phyloP scores from a whole-genome alignment of 2,797 vertebrate species.

The Sebastes minor region DNA sequence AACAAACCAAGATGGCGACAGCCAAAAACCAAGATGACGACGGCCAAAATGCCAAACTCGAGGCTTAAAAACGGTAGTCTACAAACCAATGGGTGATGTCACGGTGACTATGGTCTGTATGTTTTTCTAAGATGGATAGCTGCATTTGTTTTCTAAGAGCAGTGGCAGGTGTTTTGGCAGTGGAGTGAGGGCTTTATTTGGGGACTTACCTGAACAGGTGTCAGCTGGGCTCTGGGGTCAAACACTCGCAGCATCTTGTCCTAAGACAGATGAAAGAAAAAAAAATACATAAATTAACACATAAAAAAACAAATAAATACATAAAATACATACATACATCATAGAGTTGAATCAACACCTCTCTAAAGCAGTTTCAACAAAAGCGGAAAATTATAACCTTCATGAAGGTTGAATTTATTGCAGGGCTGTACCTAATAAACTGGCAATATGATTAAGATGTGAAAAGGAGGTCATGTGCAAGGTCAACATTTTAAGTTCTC shows the following conservation, averaged over 20 bases:
- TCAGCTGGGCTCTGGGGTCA: conserved; percentile 87
- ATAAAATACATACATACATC: not conserved
- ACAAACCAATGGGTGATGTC: not conserved
- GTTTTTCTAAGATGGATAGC: not conserved
- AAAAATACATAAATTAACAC: not conserved
- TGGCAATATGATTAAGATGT: not conserved
- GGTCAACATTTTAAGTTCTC: not conserved
- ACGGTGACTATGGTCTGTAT: not conserved
- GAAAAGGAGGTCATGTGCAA: not conserved
- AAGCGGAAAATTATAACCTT: not conserved
- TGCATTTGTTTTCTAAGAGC: not conserved
- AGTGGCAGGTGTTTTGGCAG: not conserved
- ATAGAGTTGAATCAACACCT: not conserved
- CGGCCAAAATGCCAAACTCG: not conserved
- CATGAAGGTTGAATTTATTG: not conserved
- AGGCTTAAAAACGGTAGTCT: not conserved
- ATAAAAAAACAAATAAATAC: no score
- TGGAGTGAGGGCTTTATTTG: not conserved
- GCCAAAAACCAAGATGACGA: not conserved
- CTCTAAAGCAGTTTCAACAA: not conserved
- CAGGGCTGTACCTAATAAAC: not conserved
- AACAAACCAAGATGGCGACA: no score
- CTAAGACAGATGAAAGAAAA: conserved; percentile 65
- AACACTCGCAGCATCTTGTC: conserved; percentile 94
- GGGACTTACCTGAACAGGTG: conserved; percentile 87